A percentile compares a stretch with the other conserved stretches of the same genome.
Conservation (phyloP, 1,140 invertebrate species). For the Tetraneura akinire region DNA sequence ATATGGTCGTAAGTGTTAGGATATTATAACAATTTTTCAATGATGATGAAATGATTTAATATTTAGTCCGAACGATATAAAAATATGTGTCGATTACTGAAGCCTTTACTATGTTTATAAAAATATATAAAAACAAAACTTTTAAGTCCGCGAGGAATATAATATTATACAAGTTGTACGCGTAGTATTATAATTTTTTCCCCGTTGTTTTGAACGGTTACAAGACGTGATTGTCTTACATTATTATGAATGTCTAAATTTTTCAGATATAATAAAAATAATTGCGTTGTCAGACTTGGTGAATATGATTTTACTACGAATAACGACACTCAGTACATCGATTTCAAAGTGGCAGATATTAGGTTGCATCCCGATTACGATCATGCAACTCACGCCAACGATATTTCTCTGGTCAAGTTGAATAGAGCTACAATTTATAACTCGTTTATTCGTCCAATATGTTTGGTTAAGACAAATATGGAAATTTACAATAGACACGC, state of each 20-base stretch:
- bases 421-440: conserved; percentile 66
- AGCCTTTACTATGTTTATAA: too few species aligned
- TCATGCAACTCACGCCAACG: conserved; percentile 72
- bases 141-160: too few species aligned
- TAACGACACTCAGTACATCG: conserved; percentile 53
- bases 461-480: conserved; percentile 63
- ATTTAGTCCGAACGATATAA: too few species aligned
- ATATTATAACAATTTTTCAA: too few species aligned
- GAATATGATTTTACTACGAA: conserved; percentile 55
- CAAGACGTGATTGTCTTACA: too few species aligned
- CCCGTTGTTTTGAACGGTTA: too few species aligned
- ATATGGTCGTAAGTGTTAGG: too few species aligned
- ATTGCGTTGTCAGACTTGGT: conserved; percentile 54
- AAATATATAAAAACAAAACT: too few species aligned
- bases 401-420: conserved; percentile 76
- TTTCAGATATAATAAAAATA: conserved; percentile 43
- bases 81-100: too few species aligned
- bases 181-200: too few species aligned
- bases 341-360: conserved; percentile 55
- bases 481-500: conserved; percentile 52
- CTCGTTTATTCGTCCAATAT: conserved; percentile 67
- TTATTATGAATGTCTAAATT: background rate
- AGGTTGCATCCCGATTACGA: conserved; percentile 71
- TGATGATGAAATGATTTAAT: too few species aligned
- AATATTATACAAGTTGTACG: too few species aligned